Evolutionary conservation across 1,140 invertebrate genomes (phyloP), one percentile per base, ranked within the genome.

Genomic region (Ostrea edulis): DNA sequence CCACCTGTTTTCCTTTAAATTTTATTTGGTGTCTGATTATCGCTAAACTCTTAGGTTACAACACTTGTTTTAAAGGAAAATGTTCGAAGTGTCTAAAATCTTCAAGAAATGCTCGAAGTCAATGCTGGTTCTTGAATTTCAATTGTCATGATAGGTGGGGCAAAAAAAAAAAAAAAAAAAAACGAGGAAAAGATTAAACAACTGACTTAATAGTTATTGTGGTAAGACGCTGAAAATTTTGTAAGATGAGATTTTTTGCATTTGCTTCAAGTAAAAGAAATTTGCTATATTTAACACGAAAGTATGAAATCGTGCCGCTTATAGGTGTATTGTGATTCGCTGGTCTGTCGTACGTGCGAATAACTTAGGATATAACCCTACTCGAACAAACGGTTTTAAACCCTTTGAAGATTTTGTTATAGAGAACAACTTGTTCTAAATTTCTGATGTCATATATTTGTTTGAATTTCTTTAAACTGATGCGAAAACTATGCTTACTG

Each of bases 21-120:
- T 77, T 77, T 77, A 77, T 29, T 35, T 17, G 68, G 68, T 77
- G 68, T 77, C 29, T 11, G 25, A 77, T 77, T 35, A 35, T 77
- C 35, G 29, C 25, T 29, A 25, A 77, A 8, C 68, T 77, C 68
- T 25, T 77, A 11, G 12, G 29, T 77, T 35, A 29, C 68, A 77
- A 77, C 68, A 77, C 9, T 77, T 11, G 22, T 29, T 77, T 29
- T 29, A 77, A 77, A 35, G 68, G 25, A 71, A 25, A 25, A 22
- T 29, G 25, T 77, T 29, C 29, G 29, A 35, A 77, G 68, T 77
- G 68, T 77, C 29, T 22, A 77, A 77, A 71, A 29, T 35, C 68
- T 77, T 25, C 14, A 22, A 77, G 68, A 77, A 77, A 77, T 77
- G 68, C 35, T 77, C 68, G 25, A 77, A 77, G 68, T 29, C 35